A percentile compares a stretch with the other conserved stretches of the same genome.
Conservation (phyloP, 1,140 invertebrate genomes). For the Hestina assimilis region DNA sequence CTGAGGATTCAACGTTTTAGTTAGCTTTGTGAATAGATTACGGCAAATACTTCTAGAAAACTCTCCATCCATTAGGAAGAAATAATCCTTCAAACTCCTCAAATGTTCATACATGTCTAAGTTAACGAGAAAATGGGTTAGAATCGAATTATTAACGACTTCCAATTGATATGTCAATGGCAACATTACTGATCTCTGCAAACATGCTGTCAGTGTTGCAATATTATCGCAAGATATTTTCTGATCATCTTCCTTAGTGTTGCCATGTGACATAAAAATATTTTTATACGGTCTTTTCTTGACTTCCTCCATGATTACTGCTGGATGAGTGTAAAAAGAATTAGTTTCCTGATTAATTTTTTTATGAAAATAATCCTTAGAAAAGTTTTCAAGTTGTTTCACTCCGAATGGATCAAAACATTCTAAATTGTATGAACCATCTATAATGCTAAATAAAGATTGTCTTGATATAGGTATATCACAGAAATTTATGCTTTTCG, state of each 20-base stretch:
- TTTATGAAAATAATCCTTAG: constrained; percentile 53
- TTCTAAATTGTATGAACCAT: constrained; percentile 63
- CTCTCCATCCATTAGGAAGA: constrained; percentile 87
- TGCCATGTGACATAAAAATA: constrained; percentile 59
- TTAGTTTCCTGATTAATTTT: constrained; percentile 45
- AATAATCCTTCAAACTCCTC: constrained; percentile 84
- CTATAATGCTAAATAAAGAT: constrained; percentile 62
- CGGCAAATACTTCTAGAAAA: constrained; percentile 84
- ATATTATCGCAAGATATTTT: constrained; percentile 66
- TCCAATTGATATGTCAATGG: constrained; percentile 83
- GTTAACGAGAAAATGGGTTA: constrained; percentile 84
- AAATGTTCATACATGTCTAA: constrained; percentile 84
- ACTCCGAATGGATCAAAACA: constrained; percentile 73
- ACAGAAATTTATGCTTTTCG: constrained; percentile 34
- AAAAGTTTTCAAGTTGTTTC: constrained; percentile 45
- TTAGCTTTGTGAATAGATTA: constrained; percentile 82
- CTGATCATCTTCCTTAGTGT: constrained; percentile 41
- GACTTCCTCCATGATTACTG: constrained; percentile 60
- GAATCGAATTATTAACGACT: constrained; percentile 84
- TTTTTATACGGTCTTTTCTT: constrained; percentile 65
- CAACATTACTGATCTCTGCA: constrained; percentile 83
- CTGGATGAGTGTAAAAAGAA: constrained; percentile 65
- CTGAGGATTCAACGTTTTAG: constrained; percentile 80
- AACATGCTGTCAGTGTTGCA: constrained; percentile 80
- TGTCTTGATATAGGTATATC: constrained; percentile 31